Evolutionary conservation across 2,888 invertebrate species (phyloP).

Genomic region (Drosophila borealis): DNA sequence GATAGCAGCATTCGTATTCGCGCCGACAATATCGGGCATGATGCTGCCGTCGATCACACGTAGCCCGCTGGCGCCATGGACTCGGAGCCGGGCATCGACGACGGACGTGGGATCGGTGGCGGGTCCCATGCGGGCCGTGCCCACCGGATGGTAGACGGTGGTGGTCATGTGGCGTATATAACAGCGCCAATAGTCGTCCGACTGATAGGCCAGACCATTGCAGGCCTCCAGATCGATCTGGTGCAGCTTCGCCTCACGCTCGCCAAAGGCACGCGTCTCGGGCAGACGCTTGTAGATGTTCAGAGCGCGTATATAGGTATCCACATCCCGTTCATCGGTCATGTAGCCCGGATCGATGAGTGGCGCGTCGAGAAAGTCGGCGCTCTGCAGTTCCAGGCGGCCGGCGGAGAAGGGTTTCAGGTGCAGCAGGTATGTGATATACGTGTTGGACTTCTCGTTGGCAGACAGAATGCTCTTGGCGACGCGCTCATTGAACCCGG

Average conservation of each 20-base stretch:
- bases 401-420: conserved; percentile 86
- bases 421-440: conserved; percentile 80
- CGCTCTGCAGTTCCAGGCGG: conserved; percentile 85
- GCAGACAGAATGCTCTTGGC: conserved; percentile 81
- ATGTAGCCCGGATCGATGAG: conserved; percentile 88
- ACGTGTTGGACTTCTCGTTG: conserved; percentile 80
- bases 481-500: conserved; percentile 80
- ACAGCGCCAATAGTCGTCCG: conserved; percentile 95
- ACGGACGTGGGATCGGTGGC: conserved; percentile 85
- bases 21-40: conserved; percentile 88
- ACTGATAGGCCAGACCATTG: conserved; percentile 88
- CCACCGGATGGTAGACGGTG: conserved; percentile 91
- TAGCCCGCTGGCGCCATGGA: conserved; percentile 86
- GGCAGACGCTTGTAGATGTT: conserved; percentile 82
- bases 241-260: conserved; percentile 85
- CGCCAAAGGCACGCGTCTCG: conserved; percentile 84
- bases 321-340: conserved; percentile 86
- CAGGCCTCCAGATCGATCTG: conserved; percentile 92
- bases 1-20: conserved; percentile 87
- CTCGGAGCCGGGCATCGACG: conserved; percentile 86
- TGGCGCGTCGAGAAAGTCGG: conserved; percentile 86
- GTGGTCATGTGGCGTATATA: conserved; percentile 91
- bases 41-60: conserved; percentile 89
- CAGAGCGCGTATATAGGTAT: conserved; percentile 82
- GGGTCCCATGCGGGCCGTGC: conserved; percentile 88